A percentile compares a stretch with the other conserved stretches of the same genome.
Conservation (phyloP, 2,113 vertebrate genomes). For the Triplophysa rosa region DNA sequence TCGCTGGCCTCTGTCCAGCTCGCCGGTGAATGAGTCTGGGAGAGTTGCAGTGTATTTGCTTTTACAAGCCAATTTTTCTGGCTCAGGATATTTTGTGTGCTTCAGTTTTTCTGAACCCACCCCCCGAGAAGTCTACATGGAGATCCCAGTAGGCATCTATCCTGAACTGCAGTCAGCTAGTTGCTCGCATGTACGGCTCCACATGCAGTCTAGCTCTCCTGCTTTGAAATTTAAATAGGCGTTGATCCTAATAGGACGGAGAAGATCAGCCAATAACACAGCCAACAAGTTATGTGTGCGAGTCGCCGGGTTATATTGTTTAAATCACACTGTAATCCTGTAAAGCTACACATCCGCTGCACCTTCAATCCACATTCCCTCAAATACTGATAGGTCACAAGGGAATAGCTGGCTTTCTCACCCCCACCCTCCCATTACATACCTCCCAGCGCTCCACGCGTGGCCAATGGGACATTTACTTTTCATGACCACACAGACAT, state of each 20-base stretch:
- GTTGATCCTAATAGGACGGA: background rate
- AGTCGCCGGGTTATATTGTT: background rate
- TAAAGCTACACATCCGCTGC: too few relatives aligned
- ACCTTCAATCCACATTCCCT: background rate
- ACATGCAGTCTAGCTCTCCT: background rate
- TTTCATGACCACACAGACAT: background rate
- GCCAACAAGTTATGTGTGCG: constrained; percentile 33
- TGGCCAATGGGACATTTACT: background rate
- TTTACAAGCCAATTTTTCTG: constrained; percentile 18
- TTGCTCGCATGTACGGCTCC: background rate
- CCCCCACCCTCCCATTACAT: background rate
- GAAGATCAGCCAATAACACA: background rate
- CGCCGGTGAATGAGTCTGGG: background rate
- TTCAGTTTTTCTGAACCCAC: background rate
- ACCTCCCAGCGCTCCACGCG: constrained; percentile 5
- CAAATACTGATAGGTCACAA: background rate
- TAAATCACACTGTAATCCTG: background rate
- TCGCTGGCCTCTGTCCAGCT: constrained; percentile 1
- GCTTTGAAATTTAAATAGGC: constrained; percentile 39
- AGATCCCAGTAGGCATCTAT: constrained; percentile 14
- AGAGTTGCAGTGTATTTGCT: constrained; percentile 10
- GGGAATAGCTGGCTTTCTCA: background rate
- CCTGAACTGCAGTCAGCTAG: constrained; percentile 20
- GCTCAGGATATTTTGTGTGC: constrained; percentile 9
- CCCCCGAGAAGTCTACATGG: background rate